Base-by-base conservation (phyloP, 1,140 invertebrate species). In the Lordiphosa collinella region DNA sequence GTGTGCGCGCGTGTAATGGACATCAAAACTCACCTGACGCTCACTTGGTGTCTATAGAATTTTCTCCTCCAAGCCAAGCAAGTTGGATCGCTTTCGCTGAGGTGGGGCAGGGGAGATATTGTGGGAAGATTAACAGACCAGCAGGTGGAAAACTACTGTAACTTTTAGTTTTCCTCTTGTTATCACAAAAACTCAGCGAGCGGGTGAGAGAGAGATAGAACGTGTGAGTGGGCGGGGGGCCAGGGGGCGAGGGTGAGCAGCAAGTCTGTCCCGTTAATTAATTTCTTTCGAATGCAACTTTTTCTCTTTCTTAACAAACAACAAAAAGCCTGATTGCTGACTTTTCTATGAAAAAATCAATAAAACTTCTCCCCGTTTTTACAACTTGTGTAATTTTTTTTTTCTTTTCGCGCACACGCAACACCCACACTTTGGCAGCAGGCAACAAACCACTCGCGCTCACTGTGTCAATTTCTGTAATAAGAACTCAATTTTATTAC, bases 11-110 rank as follows among this genome's bases (percentile, higher is more conserved):
- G 31, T 43, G 25, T 55, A 34, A 44, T 61, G 69, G 34, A 80
- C 62, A 60, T 68, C 25, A 80, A 76, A 56, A 80, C 75, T 80
- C 78, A 80, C 75, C 75, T 80, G 75, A 80, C 76, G 66, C 60
- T 75, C 73, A 63, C 57, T 29, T 8, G 59, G 59, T 82, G 29
- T 66, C 36, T 56, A 35, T 44, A 37, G 54, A 34, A 13, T 51
- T 54, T 43, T 59, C 53, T 57, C 36, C 35, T 41, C 46, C 52
- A 49, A 55, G 46, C 35, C 31, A 44, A 47, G 69, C 69, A 79
- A 75, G 8, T 35, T 35, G 60, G 34, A 40, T 69, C 60, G 65
- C 54, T 60, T 36, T 69, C 60, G 65, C 54, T 60, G 56, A 50
- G 44, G 55, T 25, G 35, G 31, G 32, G 54, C 13, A 12, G 16